Base-by-base conservation (phyloP, 2,888 invertebrate species). In the Hydrotaea diabolus region DNA sequence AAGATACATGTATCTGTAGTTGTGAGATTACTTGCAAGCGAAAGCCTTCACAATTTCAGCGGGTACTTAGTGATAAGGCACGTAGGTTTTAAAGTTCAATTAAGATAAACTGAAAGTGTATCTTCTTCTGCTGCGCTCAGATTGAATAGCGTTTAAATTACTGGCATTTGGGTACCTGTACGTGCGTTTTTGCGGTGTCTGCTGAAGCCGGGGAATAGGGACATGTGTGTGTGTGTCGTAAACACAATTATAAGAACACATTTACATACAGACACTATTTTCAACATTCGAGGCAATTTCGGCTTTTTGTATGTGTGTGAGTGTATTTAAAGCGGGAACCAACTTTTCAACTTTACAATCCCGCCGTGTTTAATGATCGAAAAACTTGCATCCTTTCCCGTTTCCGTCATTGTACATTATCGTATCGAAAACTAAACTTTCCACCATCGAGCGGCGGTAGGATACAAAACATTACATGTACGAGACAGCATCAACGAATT, bases 321-420 rank as follows among this genome's bases (percentile, higher is more conserved):
- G 19, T 59, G 55, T 11, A 21, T 59, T 59, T 19, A 26, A 46
- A 55, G 26, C 49, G 72, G 11, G 15, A 66, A 8, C 4, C 73
- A 39, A 62, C 36, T 78, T 78, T 79, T 73, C 39, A 82, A 59
- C 57, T 59, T 74, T 36, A 49, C 55, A 77, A 81, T 73, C 53
- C 31, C 17, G 23, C 62, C 17, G 66, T 49, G 53, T 55, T 23
- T 13, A 36, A 78, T 31, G 46, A 69, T 31, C 26, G 46, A 31
- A 53, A 13, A 3, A 43, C 73, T 23, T 75, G 62, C 49, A 36
- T 75, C 59, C 76, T 36, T 26, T 17, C 26, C 31, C 46, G 13
- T 46, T 77, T 55, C 8, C 62, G 39, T 31, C 31, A 31, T 77
- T 31, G 31, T 1, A 31, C n/a, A 23, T 71, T 49, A 17, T 15